Percentiles rank a stretch among this genome's conserved stretches.
These are phyloP conservation scores for Aphelenchoides bicaudatus DNA, from an alignment of 2,888 invertebrate genomes.

Conservation along the genomic window DNA sequence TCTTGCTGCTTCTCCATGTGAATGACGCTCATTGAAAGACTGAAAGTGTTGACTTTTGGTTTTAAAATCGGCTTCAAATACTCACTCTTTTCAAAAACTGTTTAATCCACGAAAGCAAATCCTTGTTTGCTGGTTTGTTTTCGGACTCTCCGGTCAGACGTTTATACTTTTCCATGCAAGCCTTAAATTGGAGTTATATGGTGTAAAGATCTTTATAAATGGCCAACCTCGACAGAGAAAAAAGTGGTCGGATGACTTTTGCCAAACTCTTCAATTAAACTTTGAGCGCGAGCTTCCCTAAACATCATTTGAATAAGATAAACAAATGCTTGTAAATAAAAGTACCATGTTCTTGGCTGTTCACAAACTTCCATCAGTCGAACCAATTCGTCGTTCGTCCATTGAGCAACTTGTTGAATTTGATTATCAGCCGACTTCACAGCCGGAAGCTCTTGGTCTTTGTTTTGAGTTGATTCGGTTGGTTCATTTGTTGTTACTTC, in stretches of 20 bases:
- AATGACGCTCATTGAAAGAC: conserved; percentile 9
- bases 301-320: not conserved
- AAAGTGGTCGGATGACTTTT: not conserved
- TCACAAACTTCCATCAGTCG: not conserved
- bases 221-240: conserved; percentile 4
- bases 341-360: not conserved
- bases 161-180: not conserved
- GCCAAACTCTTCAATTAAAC: not conserved
- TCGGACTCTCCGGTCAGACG: conserved; percentile 13
- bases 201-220: not conserved
- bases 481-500: too few relatives aligned
- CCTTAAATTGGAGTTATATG: not conserved
- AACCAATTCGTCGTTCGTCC: conserved; percentile 6
- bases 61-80: not conserved
- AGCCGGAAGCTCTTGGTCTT: not conserved
- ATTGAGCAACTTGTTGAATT: not conserved
- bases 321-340: not conserved
- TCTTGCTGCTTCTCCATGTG: conserved; percentile 8
- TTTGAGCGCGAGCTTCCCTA: not conserved
- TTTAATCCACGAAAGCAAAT: conserved; percentile 14
- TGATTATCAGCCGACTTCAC: not conserved
- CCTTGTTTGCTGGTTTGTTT: conserved; percentile 1
- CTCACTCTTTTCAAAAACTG: conserved; percentile 17
- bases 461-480: too few relatives aligned
- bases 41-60: not conserved